phyloP scores from a whole-genome alignment of 2,113 vertebrate genomes.

The Bettongia penicillata region DNA sequence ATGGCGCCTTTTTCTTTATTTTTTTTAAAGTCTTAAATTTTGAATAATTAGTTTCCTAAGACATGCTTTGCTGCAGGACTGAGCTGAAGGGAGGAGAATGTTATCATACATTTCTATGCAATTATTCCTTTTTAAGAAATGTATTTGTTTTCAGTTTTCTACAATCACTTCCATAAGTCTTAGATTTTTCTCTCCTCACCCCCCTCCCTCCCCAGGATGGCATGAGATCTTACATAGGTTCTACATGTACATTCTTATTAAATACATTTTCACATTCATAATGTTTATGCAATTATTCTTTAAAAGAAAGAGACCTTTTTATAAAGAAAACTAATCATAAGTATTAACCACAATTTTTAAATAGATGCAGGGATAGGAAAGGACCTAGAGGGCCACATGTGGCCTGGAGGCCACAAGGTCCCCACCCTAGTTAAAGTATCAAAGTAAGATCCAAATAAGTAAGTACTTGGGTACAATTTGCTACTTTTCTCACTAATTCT shows the following conservation, averaged over 20 bases:
- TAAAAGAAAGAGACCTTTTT: neutral
- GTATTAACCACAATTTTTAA: conserved; percentile 37
- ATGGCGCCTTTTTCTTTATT: rapidly evolving
- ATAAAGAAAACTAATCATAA: conserved; percentile 17
- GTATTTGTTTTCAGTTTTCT: too few species aligned
- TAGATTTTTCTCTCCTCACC: too few species aligned
- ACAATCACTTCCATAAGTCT: too few species aligned
- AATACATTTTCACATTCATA: too few species aligned
- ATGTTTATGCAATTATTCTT: conserved; percentile 12
- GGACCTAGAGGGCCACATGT: too few species aligned
- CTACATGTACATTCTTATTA: too few species aligned
- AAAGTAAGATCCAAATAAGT: conserved; percentile 23
- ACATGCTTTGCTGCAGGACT: neutral
- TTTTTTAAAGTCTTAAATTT: neutral
- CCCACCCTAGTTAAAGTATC: too few species aligned
- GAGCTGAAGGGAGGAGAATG: neutral
- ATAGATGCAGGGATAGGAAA: neutral
- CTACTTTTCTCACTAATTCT: conserved; percentile 2
- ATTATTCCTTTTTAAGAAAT: neutral
- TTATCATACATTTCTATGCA: conserved; percentile 25
- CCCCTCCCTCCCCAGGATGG: too few species aligned
- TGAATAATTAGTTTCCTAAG: neutral
- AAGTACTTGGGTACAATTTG: neutral
- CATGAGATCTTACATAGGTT: too few species aligned
- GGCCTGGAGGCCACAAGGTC: too few species aligned